Base-by-base conservation (phyloP, 2,888 invertebrate species). In the Ypsolopha scabrella region DNA sequence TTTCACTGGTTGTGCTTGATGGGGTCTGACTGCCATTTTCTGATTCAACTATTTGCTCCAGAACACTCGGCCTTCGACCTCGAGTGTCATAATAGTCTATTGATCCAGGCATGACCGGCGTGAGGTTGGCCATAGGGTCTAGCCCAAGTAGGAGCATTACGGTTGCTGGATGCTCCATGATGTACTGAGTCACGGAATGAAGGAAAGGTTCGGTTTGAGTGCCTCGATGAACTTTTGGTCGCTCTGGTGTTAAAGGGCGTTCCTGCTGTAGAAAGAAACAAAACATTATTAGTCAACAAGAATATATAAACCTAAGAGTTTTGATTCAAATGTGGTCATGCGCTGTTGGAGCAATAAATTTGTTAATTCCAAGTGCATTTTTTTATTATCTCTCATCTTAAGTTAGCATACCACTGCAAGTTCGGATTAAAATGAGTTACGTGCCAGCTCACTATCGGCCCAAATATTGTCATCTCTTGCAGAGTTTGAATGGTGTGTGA, bases 341-440 rank as follows among this genome's bases (percentile, higher is more conserved):
- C 24, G 24, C 24, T 24, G 24, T 24, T 24, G 24, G 24, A 24
- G 24, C 24, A 24, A 24, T 4, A 24, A n/a, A n/a, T n/a, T n/a
- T n/a, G n/a, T n/a, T n/a, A n/a, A n/a, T n/a, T n/a, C n/a, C n/a
- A n/a, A n/a, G n/a, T n/a, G n/a, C n/a, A n/a, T n/a, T n/a, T n/a
- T n/a, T n/a, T n/a, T n/a, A n/a, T n/a, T n/a, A n/a, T n/a, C n/a
- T n/a, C n/a, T n/a, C n/a, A n/a, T n/a, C n/a, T n/a, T n/a, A n/a
- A n/a, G n/a, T n/a, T n/a, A n/a, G n/a, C n/a, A n/a, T n/a, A n/a
- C 80, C 75, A 89, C 56, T 91, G 90, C 39, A 93, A 87, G 67
- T 92, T 94, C 4, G 94, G 94, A 69, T 94, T 94, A 54, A 94
- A 94, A 68, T 93, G 93, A n/a, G 93, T 93, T 9, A 94, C 91